phyloP scores from a whole-genome alignment of 2,888 invertebrate genomes.

The Nebria brevicollis region DNA sequence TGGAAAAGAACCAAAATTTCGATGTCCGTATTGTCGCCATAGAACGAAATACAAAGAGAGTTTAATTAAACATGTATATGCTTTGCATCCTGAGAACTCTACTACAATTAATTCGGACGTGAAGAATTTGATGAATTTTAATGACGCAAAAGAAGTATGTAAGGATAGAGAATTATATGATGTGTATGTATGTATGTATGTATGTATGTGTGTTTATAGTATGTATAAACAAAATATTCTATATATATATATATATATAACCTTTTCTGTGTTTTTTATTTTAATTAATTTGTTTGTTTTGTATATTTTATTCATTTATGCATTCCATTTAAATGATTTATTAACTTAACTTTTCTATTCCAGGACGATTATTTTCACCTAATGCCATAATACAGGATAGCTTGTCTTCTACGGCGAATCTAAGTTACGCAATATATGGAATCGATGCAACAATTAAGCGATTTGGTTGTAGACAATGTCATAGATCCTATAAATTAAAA shows the following conservation, averaged over 20 bases:
- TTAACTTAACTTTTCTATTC: conserved; percentile 10
- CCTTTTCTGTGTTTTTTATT: not conserved
- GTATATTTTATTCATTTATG: not conserved
- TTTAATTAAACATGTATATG: conserved; percentile 18
- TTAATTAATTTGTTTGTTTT: not conserved
- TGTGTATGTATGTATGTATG: too few species aligned
- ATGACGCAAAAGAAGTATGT: too few species aligned
- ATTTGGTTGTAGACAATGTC: conserved; percentile 43
- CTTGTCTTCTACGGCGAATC: not conserved
- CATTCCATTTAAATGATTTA: not conserved
- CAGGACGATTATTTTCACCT: conserved; percentile 13
- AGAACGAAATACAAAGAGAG: conserved; percentile 63
- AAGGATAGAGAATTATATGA: too few species aligned
- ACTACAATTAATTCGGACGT: not conserved
- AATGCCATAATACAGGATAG: not conserved
- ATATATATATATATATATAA: not conserved
- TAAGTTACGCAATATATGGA: conserved; percentile 9
- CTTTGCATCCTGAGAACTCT: conserved; percentile 15
- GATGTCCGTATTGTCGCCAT: conserved; percentile 80
- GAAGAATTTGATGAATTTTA: too few species aligned
- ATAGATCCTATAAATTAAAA: conserved; percentile 43
- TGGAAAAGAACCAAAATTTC: conserved; percentile 73
- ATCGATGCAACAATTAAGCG: not conserved
- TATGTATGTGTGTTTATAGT: too few species aligned
- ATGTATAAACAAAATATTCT: too few species aligned